Base-by-base conservation (phyloP, 1,140 invertebrate genomes). In the Nomia melanderi region DNA sequence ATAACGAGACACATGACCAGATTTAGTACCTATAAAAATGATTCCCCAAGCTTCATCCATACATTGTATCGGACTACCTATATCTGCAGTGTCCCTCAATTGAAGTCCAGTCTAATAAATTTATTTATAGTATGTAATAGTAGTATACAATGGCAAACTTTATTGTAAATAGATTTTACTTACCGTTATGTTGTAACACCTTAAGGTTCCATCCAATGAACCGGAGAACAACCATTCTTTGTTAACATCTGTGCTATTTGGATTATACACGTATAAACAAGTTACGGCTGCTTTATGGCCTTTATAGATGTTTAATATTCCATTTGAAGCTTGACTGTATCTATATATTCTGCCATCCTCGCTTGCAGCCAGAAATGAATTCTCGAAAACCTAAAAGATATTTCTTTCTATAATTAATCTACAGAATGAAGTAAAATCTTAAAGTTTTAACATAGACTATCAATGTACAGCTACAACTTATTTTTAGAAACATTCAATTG, bases 11-110 rank as follows among this genome's bases (percentile, higher is more conserved):
- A 95, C 93, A 82, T 93, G 93, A 9, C 94, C 94, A 29, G 93
- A 93, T 71, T 94, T 93, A 3, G 94, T 94, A 23, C 94, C 94
- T 31, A 94, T 92, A 79, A 94, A 94, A 23, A 95, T 91, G 9
- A 92, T 93, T 57, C 93, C 93, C 94, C 94, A 94, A 0, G 93
- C 92, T 57, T 93, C 89, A 77, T 94, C 94, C 94, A 95, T 95
- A 20, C 94, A 94, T 78, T 94, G 94, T 82, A 95, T 93, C 1
- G 94, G 92, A 86, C 93, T 94, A 27, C 93, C 91, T 12, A 94
- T 87, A 78, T 94, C 91, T 63, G 90, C 92, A 33, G 93, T 89
- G 9, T 89, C 88, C 41, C 91, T 92, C 71, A 93, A 88, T 84
- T 93, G 92, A 71, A 90, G 59, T 3, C 93, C 94, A 41, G 90